These are phyloP conservation scores for Heliconius cydno DNA, from an alignment of 2,888 invertebrate genomes.

Conservation along the genomic window DNA sequence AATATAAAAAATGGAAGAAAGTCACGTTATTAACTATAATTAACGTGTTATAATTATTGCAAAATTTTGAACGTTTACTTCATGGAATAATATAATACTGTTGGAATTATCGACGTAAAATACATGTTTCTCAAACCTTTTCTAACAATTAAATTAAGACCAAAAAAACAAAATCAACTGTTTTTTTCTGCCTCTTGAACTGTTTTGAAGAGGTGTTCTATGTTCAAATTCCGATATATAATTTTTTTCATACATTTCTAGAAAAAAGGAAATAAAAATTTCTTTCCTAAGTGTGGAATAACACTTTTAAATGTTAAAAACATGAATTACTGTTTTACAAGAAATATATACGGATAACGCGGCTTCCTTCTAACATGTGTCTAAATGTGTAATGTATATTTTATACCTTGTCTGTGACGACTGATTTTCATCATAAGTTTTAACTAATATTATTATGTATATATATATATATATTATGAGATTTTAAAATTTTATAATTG, in stretches of 20 bases:
- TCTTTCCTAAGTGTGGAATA: too few relatives aligned
- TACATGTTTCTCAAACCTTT: too few relatives aligned
- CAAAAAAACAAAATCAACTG: too few relatives aligned
- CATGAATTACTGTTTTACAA: background rate
- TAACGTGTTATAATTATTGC: background rate
- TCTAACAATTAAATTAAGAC: too few relatives aligned
- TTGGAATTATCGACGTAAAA: too few relatives aligned
- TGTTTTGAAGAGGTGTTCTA: too few relatives aligned
- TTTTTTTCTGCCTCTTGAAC: too few relatives aligned
- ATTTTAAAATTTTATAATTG: constrained; percentile 67
- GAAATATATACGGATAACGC: background rate
- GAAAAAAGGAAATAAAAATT: too few relatives aligned
- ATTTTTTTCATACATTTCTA: too few relatives aligned
- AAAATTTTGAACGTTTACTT: background rate
- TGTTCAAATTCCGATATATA: too few relatives aligned
- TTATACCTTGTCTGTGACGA: constrained; percentile 66
- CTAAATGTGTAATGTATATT: constrained; percentile 31
- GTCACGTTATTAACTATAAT: background rate
- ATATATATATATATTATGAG: constrained; percentile 51
- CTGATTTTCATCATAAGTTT: constrained; percentile 79
- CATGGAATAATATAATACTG: too few relatives aligned
- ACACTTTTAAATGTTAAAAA: too few relatives aligned
- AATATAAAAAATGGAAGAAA: constrained; percentile 12
- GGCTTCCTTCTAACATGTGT: constrained; percentile 30
- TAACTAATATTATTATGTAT: constrained; percentile 47